These are phyloP conservation scores for Diphyllodes magnificus DNA, from an alignment of 2,113 vertebrate species.

Conservation along the genomic window DNA sequence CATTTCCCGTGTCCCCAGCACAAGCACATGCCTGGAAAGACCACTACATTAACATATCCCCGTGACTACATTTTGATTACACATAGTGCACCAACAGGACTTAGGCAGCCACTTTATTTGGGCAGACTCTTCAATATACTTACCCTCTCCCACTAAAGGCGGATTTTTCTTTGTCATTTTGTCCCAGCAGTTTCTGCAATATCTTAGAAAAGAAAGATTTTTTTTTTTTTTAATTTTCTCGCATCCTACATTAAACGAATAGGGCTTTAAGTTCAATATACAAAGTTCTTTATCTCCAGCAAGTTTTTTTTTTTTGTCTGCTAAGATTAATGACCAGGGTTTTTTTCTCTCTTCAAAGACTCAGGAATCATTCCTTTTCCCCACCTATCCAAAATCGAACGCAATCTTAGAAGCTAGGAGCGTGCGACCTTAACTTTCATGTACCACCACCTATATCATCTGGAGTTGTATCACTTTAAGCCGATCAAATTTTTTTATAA, in stretches of 20 bases:
- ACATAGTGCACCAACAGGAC: rapidly evolving
- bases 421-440: rapidly evolving
- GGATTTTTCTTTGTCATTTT: rapidly evolving
- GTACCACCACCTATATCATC: rapidly evolving
- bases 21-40: rapidly evolving
- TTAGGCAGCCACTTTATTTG: rapidly evolving
- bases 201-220: rapidly evolving
- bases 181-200: background rate
- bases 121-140: background rate
- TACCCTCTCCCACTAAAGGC: background rate
- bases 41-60: rapidly evolving
- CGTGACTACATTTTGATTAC: rapidly evolving
- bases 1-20: rapidly evolving
- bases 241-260: rapidly evolving
- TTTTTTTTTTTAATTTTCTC: background rate
- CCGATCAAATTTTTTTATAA: rapidly evolving
- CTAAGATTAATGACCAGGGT: rapidly evolving
- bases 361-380: rapidly evolving
- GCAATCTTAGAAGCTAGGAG: rapidly evolving
- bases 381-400: rapidly evolving
- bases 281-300: rapidly evolving
- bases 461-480: rapidly evolving
- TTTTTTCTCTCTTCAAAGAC: rapidly evolving
- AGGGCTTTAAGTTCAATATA: rapidly evolving
- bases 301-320: rapidly evolving